Conservation (phyloP, 2,888 invertebrate genomes). For the Phortica okadai region DNA sequence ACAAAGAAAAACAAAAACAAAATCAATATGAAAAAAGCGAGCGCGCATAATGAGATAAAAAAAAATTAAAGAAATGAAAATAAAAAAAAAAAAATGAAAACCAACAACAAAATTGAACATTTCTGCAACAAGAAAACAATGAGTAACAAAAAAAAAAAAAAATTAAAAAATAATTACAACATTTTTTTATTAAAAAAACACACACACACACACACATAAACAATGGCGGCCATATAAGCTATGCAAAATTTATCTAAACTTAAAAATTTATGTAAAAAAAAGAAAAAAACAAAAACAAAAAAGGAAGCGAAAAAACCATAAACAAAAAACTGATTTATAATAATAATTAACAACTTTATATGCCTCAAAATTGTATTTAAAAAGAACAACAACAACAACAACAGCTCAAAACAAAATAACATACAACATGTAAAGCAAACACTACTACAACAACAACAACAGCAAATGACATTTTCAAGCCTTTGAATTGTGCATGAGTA, state of each 20-base stretch:
- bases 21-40: background rate
- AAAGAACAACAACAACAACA: background rate
- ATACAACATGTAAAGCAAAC: background rate
- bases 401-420: background rate
- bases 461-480: background rate
- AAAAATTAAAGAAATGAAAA: background rate
- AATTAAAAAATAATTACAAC: background rate
- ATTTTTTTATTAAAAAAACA: background rate
- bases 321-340: background rate
- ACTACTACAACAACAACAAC: background rate
- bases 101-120: background rate
- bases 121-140: background rate
- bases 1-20: constrained; percentile 34
- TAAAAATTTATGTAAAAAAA: background rate
- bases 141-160: background rate
- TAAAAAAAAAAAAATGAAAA: background rate
- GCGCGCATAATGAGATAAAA: background rate
- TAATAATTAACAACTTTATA: background rate
- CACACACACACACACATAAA: background rate
- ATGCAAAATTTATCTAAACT: constrained; percentile 2
- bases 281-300: background rate
- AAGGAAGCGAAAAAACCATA: background rate
- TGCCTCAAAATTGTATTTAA: no score
- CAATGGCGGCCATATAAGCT: constrained; percentile 21
- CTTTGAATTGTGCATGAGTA: no score